Conservation (phyloP, 2,113 vertebrate genomes). For the Vireo altiloquus region DNA sequence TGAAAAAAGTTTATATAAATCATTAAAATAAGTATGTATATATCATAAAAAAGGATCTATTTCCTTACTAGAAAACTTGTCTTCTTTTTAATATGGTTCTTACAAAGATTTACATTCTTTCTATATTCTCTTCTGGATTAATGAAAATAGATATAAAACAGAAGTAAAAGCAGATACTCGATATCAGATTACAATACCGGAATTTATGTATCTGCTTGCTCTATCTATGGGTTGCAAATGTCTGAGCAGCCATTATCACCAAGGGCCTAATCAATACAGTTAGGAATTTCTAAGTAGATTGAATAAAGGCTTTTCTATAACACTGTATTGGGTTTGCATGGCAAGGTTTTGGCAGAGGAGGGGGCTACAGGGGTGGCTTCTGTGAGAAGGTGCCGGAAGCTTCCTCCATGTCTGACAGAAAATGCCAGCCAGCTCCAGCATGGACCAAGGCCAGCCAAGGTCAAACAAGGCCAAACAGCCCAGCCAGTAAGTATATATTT, state of each 20-base stretch:
- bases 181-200: neutral
- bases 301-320: neutral
- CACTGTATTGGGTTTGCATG: neutral
- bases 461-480: neutral
- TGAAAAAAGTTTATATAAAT: neutral
- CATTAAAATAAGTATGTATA: neutral
- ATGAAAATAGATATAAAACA: neutral
- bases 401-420: neutral
- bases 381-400: neutral
- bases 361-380: neutral
- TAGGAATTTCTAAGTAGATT: neutral
- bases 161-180: neutral
- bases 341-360: neutral
- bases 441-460: neutral
- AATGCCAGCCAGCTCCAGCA: neutral
- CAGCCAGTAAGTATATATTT: neutral
- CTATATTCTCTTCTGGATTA: neutral
- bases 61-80: neutral
- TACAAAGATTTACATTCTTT: neutral
- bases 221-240: neutral
- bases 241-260: neutral
- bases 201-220: neutral
- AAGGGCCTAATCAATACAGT: neutral
- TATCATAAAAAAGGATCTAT: no score
- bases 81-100: neutral